Evolutionary conservation across 1,140 invertebrate species (phyloP).

Genomic region (Frieseomelitta varia): DNA sequence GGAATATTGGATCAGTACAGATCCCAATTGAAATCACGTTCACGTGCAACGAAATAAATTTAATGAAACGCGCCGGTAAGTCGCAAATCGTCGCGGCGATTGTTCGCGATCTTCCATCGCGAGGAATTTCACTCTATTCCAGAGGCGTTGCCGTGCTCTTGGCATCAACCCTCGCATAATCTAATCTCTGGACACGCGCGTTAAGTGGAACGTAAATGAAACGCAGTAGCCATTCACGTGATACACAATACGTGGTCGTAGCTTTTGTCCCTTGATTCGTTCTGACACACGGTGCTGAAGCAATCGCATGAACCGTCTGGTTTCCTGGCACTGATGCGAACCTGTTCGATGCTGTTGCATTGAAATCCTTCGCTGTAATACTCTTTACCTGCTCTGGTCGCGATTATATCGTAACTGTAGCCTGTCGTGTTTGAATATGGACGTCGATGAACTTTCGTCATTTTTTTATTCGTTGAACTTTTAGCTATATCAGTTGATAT

Average conservation of each 20-base stretch:
- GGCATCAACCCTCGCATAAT: slow-evolving; percentile 34
- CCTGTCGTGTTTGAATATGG: neutral
- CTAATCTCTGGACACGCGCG: slow-evolving; percentile 29
- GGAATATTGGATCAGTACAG: slow-evolving; percentile 24
- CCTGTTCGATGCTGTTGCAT: neutral
- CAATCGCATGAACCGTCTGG: neutral
- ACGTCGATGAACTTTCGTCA: neutral
- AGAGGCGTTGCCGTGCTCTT: slow-evolving; percentile 5
- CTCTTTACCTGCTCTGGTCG: neutral
- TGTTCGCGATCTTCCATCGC: slow-evolving; percentile 39
- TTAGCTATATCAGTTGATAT: too few relatives aligned
- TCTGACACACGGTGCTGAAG: neutral
- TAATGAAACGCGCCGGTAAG: slow-evolving; percentile 43
- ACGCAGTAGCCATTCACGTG: slow-evolving; percentile 32
- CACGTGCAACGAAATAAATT: slow-evolving; percentile 24
- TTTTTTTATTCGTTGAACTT: neutral
- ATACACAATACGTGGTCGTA: slow-evolving; percentile 12
- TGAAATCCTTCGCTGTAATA: neutral
- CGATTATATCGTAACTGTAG: neutral
- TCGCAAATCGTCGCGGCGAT: slow-evolving; percentile 46
- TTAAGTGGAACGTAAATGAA: slow-evolving; percentile 52
- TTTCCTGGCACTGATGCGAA: neutral
- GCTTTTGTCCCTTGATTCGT: slow-evolving; percentile 6
- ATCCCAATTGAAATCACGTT: slow-evolving; percentile 8
- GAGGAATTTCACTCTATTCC: neutral